phyloP scores from a whole-genome alignment of 2,888 invertebrate species.

The Thysanoteuthis rhombus region DNA sequence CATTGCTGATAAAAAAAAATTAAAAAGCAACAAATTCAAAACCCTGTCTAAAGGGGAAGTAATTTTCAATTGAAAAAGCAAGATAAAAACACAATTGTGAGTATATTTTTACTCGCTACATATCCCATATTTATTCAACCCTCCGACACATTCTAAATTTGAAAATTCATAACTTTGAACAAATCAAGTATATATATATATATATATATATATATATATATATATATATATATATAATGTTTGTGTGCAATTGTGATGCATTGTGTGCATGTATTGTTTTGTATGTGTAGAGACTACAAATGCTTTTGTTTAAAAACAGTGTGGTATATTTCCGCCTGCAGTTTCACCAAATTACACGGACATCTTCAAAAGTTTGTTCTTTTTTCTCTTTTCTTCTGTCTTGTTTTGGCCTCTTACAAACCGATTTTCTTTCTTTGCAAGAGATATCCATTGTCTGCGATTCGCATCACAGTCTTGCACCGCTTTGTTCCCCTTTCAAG shows the following conservation, averaged over 20 bases:
- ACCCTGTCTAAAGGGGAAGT: no score
- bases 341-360: background rate
- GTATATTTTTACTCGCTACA: no score
- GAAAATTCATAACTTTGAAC: no score
- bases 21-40: no score
- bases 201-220: no score
- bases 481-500: no score
- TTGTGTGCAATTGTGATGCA: background rate
- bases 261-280: background rate
- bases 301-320: background rate
- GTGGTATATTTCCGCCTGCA: background rate
- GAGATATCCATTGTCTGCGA: background rate
- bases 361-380: background rate
- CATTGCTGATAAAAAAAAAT: no score
- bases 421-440: background rate
- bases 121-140: no score
- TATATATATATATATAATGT: background rate
- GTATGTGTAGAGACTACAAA: background rate
- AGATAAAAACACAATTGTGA: no score
- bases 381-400: background rate
- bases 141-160: no score
- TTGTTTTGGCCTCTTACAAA: background rate
- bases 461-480: background rate
- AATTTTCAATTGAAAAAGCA: no score
- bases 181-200: no score